Base-by-base conservation (phyloP, 2,113 vertebrate species). In the Hydropotes inermis region DNA sequence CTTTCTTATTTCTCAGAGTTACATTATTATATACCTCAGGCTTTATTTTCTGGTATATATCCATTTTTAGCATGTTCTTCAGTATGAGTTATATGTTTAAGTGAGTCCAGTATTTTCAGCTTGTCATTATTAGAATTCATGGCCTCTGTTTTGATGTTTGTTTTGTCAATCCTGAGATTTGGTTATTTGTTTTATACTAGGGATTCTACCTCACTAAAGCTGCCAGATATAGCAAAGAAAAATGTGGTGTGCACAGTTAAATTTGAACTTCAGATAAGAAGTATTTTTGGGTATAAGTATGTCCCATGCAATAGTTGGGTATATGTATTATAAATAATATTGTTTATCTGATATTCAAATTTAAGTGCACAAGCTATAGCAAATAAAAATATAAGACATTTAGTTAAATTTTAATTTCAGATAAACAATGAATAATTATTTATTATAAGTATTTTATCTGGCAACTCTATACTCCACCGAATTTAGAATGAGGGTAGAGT, bases 321-420 rank as follows among this genome's bases (percentile, higher is more conserved):
- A 88, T 27, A 14, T 0, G 5, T 60, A 45, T n/a, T 89, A 36
- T 64, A 85, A 91, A 70, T 87, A 86, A 54, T 64, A 58, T 45
- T 87, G 16, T 64, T 89, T 87, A 58, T 78, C 70, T 96, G 25
- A 87, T 87, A 90, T 45, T 96, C 74, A 81, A 70, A 57, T 92
- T 88, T 76, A 58, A 74, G 13, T 60, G 15, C 11, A 83, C 28
- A 45, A 83, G 12, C 27, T 93, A 7, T 43, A 43, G 28, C 43
- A 74, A 88, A 74, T 39, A 58, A 89, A 74, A 60, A 83, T 74
- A 88, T 39, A 43, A 61, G 23, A 81, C 33, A 58, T 12, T 57
- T 3, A 43, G n/a, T 47, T 89, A 28, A 90, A 33, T 58, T 58
- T 90, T 15, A 82, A 36, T 84, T 83, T 87, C 5, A 70, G 52